phyloP scores from a whole-genome alignment of 30 jellyfish, hydroid and myxozoan species.

The Aurelia aurita region DNA sequence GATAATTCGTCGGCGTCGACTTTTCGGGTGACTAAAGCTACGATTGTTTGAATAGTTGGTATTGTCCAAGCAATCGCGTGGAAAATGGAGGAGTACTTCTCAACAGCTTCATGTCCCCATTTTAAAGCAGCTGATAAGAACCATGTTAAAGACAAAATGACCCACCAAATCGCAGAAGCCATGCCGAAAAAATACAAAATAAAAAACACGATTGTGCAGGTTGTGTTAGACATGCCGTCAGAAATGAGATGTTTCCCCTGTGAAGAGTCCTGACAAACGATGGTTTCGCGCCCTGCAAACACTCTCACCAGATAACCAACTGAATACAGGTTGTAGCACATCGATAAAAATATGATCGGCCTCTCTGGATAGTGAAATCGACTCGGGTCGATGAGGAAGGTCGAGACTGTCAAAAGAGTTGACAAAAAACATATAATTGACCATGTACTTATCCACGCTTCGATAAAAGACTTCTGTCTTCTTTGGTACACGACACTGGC shows the following conservation, averaged over 20 bases:
- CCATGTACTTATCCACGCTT: constrained; percentile 88
- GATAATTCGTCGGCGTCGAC: constrained; percentile 91
- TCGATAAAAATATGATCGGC: constrained; percentile 88
- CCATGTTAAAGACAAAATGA: constrained; percentile 88
- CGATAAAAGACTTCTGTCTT: constrained; percentile 68
- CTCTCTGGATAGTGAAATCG: constrained; percentile 94
- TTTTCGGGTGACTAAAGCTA: constrained; percentile 89
- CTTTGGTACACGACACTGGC: constrained; percentile 55
- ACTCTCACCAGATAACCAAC: constrained; percentile 80
- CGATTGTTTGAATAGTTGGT: constrained; percentile 87
- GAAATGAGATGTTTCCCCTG: constrained; percentile 70
- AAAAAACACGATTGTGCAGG: constrained; percentile 81
- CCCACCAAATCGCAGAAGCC: constrained; percentile 99
- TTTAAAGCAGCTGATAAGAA: constrained; percentile 90
- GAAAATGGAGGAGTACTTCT: constrained; percentile 84
- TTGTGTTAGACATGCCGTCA: constrained; percentile 82
- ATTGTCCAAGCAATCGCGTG: constrained; percentile 94
- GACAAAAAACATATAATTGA: constrained; percentile 85
- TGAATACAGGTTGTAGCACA: constrained; percentile 89
- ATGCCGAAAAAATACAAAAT: constrained; percentile 82
- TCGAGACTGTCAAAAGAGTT: constrained; percentile 82
- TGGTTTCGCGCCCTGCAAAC: constrained; percentile 81
- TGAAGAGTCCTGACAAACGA: constrained; percentile 63
- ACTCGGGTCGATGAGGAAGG: constrained; percentile 77
- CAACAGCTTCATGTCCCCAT: constrained; percentile 98